Evolutionary conservation across 2,888 invertebrate species (phyloP).

Genomic region (Macaria notata): DNA sequence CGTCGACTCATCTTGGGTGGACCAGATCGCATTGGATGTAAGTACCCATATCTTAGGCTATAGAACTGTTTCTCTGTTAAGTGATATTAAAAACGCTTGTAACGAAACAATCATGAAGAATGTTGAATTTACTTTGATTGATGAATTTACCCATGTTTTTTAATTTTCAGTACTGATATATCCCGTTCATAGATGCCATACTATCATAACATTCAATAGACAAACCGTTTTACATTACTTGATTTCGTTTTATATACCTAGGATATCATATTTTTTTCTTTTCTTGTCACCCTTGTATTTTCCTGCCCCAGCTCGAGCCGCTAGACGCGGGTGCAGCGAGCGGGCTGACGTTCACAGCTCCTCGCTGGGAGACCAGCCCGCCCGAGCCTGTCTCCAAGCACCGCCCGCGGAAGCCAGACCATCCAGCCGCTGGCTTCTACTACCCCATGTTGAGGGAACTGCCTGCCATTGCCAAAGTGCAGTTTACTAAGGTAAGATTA

Average conservation of each 20-base stretch:
- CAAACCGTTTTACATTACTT: too few relatives aligned
- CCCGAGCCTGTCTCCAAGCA: conserved; percentile 91
- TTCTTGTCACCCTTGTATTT: too few relatives aligned
- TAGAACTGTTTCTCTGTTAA: background rate
- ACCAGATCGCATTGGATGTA: conserved; percentile 77
- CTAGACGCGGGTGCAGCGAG: conserved; percentile 96
- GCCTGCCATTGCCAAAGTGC: conserved; percentile 92
- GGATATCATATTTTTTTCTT: too few relatives aligned
- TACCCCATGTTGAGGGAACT: conserved; percentile 91
- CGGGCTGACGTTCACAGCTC: conserved; percentile 96
- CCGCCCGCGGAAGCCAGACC: conserved; percentile 90
- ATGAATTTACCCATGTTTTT: background rate
- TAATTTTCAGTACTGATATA: too few relatives aligned
- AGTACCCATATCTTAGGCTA: conserved; percentile 34
- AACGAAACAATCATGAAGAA: background rate
- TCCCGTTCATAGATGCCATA: too few relatives aligned
- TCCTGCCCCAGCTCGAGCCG: conserved; percentile 86
- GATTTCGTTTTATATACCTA: too few relatives aligned
- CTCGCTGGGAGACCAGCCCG: conserved; percentile 94
- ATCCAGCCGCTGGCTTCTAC: conserved; percentile 95
- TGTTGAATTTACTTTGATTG: background rate
- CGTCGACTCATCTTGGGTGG: conserved; percentile 80
- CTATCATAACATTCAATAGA: too few relatives aligned
- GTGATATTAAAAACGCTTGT: background rate
- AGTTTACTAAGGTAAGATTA: conserved; percentile 88